phyloP scores from a whole-genome alignment of 2,797 vertebrate species.

The Allobates femoralis region DNA sequence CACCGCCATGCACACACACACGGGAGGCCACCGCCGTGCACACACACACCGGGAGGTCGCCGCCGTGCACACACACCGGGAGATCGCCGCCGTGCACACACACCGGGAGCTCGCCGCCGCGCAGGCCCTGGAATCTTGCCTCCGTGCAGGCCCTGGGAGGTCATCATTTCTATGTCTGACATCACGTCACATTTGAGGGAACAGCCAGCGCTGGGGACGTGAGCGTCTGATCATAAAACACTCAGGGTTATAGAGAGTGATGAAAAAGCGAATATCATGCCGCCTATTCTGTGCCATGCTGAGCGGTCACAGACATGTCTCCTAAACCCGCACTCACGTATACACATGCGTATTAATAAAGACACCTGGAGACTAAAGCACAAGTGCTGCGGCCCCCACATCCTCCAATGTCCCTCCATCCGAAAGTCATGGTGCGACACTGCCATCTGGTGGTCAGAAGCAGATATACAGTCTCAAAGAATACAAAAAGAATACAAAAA shows the following conservation, averaged over 20 bases:
- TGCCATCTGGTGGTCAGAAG: conserved; percentile 33
- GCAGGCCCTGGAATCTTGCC: too few species aligned
- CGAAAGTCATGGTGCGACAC: conserved; percentile 2
- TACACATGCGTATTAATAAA: conserved; percentile 8
- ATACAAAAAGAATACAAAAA: too few species aligned
- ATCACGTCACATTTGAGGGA: too few species aligned
- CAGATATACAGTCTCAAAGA: neutral
- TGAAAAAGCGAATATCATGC: neutral
- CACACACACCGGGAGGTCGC: too few species aligned
- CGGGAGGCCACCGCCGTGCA: too few species aligned
- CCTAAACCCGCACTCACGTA: conserved; percentile 20
- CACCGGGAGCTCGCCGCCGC: too few species aligned
- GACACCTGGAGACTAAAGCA: conserved; percentile 24
- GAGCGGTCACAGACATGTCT: neutral
- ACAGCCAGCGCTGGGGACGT: neutral
- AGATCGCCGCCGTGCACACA: too few species aligned
- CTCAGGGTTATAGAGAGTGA: neutral
- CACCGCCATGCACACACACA: too few species aligned
- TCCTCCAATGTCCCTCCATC: neutral
- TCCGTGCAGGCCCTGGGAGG: too few species aligned
- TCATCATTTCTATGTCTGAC: too few species aligned
- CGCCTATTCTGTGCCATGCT: too few species aligned
- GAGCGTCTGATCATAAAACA: neutral
- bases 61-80: too few species aligned
- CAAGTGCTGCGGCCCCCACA: neutral